Evolutionary conservation across 2,113 vertebrate genomes (phyloP), one percentile per base, ranked within the genome.

Genomic region (Narcine bancroftii): DNA sequence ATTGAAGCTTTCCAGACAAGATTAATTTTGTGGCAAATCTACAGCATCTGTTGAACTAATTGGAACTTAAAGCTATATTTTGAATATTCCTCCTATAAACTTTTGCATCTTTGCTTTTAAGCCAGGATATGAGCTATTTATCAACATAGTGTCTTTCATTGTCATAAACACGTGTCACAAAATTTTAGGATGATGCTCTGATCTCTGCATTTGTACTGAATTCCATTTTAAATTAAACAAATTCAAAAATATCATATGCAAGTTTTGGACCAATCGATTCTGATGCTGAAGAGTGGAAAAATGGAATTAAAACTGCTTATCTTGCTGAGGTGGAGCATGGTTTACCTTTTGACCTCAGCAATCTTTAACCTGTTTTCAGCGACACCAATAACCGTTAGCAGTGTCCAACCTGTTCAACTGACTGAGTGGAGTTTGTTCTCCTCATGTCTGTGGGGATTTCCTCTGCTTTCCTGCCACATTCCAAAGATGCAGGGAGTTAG

Each of bases 201-300:
- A 87, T 36, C 53, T 87, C n/a, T 10, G n/a, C 83, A 87, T 63
- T 87, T 87, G 83, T 39, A 10, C 83, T 39, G 19, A 89, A 89
- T 89, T 89, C n/a, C 56, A 89, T 65, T 63, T 89, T 89, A 65
- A 33, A 89, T 65, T 19, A 65, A 65, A 36, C 33, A 19, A 50
- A 56, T 63, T n/a, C 36, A 60, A 60, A 85, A 85, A 50, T 50
- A 89, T 36, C 36, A 63, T 89, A 26, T 60, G 50, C 11, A 56
- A 36, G 53, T 60, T n/a, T 65, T 24, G 83, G 36, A 15, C 56
- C 83, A 89, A 89, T 63, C 63, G 50, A n/a, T 83, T 83, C 21
- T 65, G n/a, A 33, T 89, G 33, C 63, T 89, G 53, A 60, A 85
- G 56, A 85, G 47, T 85, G 53, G 53, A 85, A 60, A 63, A 60